Evolutionary conservation across 2,113 vertebrate species (phyloP), one percentile per base, ranked within the genome.

Genomic region (Peromyscus californicus): DNA sequence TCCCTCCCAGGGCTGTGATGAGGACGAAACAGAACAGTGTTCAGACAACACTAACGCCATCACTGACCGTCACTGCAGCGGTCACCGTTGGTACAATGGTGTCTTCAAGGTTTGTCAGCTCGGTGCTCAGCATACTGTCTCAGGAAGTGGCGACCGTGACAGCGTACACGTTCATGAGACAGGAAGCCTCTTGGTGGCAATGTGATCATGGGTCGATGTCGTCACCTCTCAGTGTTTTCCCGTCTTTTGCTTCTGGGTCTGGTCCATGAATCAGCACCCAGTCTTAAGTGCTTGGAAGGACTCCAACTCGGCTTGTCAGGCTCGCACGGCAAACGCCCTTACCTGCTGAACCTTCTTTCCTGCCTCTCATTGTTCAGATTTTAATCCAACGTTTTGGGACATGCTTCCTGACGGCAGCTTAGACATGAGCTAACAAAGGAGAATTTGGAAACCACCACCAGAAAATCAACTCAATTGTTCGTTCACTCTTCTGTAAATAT

Each of bases 401-500:
- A 51, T 36, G 42, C 42, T 48, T 87, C 63, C 29, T 61, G 42
- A 48, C 69, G 84, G 42, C 63, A 22, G 4, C 42, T 87, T 48
- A 69, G 63, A 51, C 31, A 1, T 51, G 63, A 13, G 42, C 84
- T 87, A 67, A 67, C 84, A 69, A 51, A 36, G 42, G 63, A 87
- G 63, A 12, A 12, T 87, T 48, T 87, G 63, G 29, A 87, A 48
- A 51, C 5, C 42, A 51, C 39, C 61, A 33, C 42, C 42, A 69
- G 84, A 87, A 51, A 51, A 87, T 48, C 65, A 87, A 15, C 63
- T 48, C 22, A 9, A 29, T 72, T 57, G 33, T 57, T 72, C 36
- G 0, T 72, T 88, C 82, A 85, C 75, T 95, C 90, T 92, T 90
- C 84, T 89, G 29, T 69, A 96, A 57, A 67, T 88, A 86, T 87